These are phyloP conservation scores for Trochalopteron elliotii DNA, from an alignment of 2,113 vertebrate species.

Conservation along the genomic window DNA sequence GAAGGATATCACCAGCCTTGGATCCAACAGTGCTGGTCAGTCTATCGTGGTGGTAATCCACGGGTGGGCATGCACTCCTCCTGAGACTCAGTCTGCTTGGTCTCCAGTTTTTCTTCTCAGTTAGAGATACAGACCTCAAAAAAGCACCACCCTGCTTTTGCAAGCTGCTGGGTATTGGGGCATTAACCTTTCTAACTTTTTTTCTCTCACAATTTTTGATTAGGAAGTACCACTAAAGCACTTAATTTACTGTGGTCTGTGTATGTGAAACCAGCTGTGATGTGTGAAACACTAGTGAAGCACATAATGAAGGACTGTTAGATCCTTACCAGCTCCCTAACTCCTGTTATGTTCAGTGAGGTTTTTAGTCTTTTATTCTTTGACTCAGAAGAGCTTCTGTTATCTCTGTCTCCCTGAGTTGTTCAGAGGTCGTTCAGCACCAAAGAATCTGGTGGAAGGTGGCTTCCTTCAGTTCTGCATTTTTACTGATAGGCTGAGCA, in stretches of 20 bases:
- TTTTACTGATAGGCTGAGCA: background rate
- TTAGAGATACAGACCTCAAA: background rate
- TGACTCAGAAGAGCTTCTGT: background rate
- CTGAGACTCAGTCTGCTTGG: background rate
- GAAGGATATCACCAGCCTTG: background rate
- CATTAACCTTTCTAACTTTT: background rate
- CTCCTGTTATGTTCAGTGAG: background rate
- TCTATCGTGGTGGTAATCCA: fast-evolving
- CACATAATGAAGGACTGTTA: background rate
- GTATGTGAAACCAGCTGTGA: background rate
- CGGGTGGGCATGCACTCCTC: no score
- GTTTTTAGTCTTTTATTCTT: background rate
- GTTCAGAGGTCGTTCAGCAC: background rate
- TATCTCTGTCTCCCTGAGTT: background rate
- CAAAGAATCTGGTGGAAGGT: background rate
- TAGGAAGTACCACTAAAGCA: background rate
- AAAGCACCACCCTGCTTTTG: background rate
- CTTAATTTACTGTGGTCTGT: background rate
- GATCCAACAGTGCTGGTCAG: background rate
- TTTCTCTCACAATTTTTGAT: background rate
- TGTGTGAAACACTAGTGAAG: background rate
- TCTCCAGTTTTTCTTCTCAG: background rate
- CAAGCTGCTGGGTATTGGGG: fast-evolving
- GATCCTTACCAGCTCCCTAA: background rate
- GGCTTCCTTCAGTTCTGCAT: background rate